Evolutionary conservation across 2,888 invertebrate genomes (phyloP).

Genomic region (Nematopogon swammerdamellus): DNA sequence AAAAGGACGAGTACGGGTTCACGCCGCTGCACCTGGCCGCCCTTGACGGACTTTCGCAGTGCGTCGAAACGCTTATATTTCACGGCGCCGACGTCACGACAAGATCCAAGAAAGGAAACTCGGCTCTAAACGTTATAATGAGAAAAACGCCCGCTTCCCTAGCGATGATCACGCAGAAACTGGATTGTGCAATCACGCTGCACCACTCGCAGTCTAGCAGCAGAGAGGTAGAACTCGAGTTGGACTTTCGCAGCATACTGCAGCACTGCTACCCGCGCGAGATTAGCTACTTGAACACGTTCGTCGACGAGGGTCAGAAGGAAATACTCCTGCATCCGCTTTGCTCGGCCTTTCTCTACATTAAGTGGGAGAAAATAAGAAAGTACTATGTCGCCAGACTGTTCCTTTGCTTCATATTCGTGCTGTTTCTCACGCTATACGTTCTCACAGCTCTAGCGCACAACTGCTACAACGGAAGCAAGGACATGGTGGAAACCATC

Average conservation of each 20-base stretch:
- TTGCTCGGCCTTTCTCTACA: conserved; percentile 81
- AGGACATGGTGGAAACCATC: conserved; percentile 69
- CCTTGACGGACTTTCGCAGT: conserved; percentile 78
- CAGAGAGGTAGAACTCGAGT: conserved; percentile 75
- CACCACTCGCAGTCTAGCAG: conserved; percentile 77
- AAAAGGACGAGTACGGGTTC: conserved; percentile 81
- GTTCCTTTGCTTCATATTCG: conserved; percentile 75
- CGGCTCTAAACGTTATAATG: conserved; percentile 80
- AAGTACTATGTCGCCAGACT: conserved; percentile 82
- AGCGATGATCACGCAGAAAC: conserved; percentile 75
- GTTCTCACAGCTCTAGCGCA: conserved; percentile 80
- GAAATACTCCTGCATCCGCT: conserved; percentile 82
- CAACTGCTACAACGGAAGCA: conserved; percentile 80
- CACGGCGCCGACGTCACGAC: conserved; percentile 89
- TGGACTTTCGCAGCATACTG: conserved; percentile 78
- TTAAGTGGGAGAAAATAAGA: conserved; percentile 88
- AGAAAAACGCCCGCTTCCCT: conserved; percentile 84
- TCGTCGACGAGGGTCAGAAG: conserved; percentile 86
- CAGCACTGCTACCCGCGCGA: conserved; percentile 83
- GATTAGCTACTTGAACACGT: conserved; percentile 81
- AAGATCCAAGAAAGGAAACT: conserved; percentile 82
- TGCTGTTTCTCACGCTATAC: conserved; percentile 76
- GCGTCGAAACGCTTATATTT: conserved; percentile 79
- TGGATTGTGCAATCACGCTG: conserved; percentile 76
- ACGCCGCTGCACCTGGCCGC: conserved; percentile 84